A percentile compares a stretch with the other conserved stretches of the same genome.
Conservation (phyloP, 2,797 vertebrate species). For the Fratercula arctica region DNA sequence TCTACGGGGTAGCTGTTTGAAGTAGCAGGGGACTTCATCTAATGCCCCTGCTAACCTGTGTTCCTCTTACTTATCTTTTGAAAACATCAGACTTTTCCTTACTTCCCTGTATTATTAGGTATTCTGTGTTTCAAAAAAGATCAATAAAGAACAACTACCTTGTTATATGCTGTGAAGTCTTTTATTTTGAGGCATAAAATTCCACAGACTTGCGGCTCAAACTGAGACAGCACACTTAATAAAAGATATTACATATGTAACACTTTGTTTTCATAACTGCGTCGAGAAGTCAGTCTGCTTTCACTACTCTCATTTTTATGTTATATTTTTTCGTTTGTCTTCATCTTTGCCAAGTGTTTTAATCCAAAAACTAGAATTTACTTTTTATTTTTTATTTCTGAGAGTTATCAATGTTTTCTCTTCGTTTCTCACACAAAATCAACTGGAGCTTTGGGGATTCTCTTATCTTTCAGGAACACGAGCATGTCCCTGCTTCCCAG, state of each 20-base stretch:
- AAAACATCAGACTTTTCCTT: background rate
- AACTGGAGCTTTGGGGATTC: background rate
- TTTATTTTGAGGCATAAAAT: background rate
- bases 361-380: background rate
- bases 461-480: background rate
- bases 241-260: background rate
- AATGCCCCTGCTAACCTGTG: background rate
- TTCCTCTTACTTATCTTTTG: background rate
- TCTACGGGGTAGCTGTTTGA: background rate
- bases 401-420: background rate
- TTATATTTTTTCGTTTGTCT: background rate
- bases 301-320: background rate
- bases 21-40: background rate
- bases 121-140: background rate
- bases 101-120: background rate
- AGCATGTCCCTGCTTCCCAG: background rate
- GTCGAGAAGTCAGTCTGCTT: background rate
- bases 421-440: background rate
- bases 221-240: background rate
- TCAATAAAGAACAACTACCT: background rate
- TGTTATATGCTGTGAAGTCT: background rate
- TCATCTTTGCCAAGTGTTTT: background rate
- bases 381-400: background rate
- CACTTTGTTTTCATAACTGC: background rate
- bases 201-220: background rate